phyloP scores from a whole-genome alignment of 2,797 vertebrate genomes.

The Caiman crocodilus region DNA sequence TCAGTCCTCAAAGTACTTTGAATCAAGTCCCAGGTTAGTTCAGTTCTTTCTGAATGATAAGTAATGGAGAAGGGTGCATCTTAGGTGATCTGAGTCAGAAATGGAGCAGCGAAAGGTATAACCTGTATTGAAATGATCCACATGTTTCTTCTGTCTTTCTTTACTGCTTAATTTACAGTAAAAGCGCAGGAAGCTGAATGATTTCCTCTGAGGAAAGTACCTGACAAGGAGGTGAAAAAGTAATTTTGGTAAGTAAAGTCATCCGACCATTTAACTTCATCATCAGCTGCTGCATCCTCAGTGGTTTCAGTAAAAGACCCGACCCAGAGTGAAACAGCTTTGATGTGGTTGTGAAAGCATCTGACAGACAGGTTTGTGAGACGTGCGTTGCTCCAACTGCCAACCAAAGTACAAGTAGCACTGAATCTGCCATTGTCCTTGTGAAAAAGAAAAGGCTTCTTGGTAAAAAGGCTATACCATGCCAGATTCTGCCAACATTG shows the following conservation, averaged over 20 bases:
- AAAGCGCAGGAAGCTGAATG: constrained; percentile 81
- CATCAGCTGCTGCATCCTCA: not conserved
- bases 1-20: constrained; percentile 50
- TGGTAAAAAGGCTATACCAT: fast-evolving
- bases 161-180: constrained; percentile 79
- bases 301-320: constrained; percentile 1
- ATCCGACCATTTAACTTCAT: not conserved
- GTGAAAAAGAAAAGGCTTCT: not conserved
- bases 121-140: not conserved
- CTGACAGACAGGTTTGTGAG: fast-evolving
- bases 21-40: not conserved
- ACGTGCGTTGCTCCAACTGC: not conserved
- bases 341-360: constrained; percentile 39
- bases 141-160: constrained; percentile 33
- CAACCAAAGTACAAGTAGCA: not conserved
- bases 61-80: not conserved
- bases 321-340: fast-evolving
- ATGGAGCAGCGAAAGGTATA: not conserved
- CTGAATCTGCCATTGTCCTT: not conserved
- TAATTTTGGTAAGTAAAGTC: not conserved
- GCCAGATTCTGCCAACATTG: fast-evolving
- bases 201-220: constrained; percentile 83
- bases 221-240: constrained; percentile 49
- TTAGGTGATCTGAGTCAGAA: not conserved
- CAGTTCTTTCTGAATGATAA: not conserved